Conservation (phyloP, 2,888 invertebrate species). For the Tupiocoris notatus region DNA sequence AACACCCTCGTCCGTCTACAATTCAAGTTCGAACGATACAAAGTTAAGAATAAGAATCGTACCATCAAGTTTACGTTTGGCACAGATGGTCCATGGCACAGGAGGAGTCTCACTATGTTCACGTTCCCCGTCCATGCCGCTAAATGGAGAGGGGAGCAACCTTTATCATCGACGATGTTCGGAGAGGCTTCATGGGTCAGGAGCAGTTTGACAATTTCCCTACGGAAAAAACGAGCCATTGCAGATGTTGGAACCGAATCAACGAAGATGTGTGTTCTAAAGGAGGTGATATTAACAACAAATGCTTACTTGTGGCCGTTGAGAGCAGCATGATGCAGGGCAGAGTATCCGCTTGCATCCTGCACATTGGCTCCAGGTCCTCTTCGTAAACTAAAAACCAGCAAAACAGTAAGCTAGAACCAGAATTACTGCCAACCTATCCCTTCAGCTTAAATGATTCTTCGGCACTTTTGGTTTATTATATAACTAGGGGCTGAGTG, state of each 20-base stretch:
- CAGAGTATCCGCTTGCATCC: slow-evolving; percentile 89
- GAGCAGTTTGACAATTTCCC: slow-evolving; percentile 80
- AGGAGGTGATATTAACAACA: neutral
- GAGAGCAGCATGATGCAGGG: slow-evolving; percentile 89
- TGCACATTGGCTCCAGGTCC: slow-evolving; percentile 90
- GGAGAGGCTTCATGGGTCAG: slow-evolving; percentile 84
- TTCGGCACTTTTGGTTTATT: too few relatives aligned
- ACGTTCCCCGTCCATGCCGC: slow-evolving; percentile 93
- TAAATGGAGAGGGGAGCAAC: slow-evolving; percentile 88
- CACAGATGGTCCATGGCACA: slow-evolving; percentile 76
- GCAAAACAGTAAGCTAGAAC: too few relatives aligned
- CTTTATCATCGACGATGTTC: slow-evolving; percentile 83
- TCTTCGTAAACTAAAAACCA: slow-evolving; percentile 71
- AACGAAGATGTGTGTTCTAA: neutral
- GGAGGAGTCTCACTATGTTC: slow-evolving; percentile 80
- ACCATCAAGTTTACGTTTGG: slow-evolving; percentile 84
- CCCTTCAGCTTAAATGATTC: too few relatives aligned
- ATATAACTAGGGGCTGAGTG: too few relatives aligned
- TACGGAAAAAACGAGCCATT: too few relatives aligned
- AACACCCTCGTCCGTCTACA: too few relatives aligned
- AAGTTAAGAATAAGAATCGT: slow-evolving; percentile 40
- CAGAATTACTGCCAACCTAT: too few relatives aligned
- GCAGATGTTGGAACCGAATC: too few relatives aligned
- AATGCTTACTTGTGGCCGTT: slow-evolving; percentile 82
- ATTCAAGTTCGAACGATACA: too few relatives aligned